Evolutionary conservation across 2,888 invertebrate genomes (phyloP).

Genomic region (Eilema depressum): DNA sequence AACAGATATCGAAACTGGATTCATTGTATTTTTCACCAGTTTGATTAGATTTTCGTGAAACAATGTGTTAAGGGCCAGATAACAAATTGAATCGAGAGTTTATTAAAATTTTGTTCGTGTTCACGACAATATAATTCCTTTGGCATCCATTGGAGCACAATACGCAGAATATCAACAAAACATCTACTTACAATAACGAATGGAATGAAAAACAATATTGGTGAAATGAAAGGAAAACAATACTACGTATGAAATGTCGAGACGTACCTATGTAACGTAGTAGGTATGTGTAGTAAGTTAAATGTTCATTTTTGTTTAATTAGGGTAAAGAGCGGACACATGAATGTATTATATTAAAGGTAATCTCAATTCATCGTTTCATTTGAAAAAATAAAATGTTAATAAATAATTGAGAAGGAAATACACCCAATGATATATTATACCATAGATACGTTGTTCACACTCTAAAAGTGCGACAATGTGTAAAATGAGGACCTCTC

Average conservation of each 20-base stretch:
- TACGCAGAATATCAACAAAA: constrained; percentile 48
- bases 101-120: constrained; percentile 70
- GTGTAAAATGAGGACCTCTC: no score
- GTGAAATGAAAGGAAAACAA: constrained; percentile 31
- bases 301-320: neutral
- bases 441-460: no score
- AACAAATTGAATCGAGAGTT: constrained; percentile 75
- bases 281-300: no score
- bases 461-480: no score
- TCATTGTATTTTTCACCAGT: constrained; percentile 75
- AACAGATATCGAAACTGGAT: constrained; percentile 75
- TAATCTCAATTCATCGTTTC: neutral
- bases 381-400: neutral
- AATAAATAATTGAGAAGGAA: no score
- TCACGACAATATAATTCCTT: constrained; percentile 62
- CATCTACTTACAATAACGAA: constrained; percentile 37
- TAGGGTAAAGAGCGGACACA: neutral
- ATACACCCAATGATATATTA: no score
- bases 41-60: constrained; percentile 80
- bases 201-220: constrained; percentile 43
- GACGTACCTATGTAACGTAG: neutral
- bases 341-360: no score
- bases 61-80: constrained; percentile 79
- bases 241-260: neutral
- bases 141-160: constrained; percentile 46